Percentiles rank a stretch among this genome's conserved stretches.
phyloP scores from a whole-genome alignment of 2,113 vertebrate genomes.

The Acrocephalus arundinaceus region DNA sequence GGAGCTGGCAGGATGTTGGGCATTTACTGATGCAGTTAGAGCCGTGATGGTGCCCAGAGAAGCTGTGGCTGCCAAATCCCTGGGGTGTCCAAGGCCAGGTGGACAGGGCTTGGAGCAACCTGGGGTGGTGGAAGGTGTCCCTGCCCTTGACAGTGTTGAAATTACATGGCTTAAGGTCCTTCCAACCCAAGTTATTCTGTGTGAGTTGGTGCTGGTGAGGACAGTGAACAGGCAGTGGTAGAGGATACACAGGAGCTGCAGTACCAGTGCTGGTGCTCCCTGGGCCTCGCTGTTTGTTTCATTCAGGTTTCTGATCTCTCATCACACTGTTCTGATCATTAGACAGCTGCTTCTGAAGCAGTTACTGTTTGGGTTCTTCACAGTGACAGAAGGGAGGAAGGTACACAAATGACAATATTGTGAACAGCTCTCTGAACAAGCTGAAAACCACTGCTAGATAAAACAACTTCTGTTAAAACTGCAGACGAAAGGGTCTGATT shows the following conservation, averaged over 20 bases:
- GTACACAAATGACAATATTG: fast-evolving
- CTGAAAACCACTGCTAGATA: neutral
- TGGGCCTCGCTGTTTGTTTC: neutral
- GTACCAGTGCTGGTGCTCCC: neutral
- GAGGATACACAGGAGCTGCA: neutral
- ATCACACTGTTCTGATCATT: neutral
- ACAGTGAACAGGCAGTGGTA: neutral
- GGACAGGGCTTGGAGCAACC: neutral
- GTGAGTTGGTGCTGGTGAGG: neutral
- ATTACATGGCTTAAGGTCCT: neutral
- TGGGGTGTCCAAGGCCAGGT: neutral
- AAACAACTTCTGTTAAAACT: neutral
- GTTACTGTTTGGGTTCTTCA: neutral
- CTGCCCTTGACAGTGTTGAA: neutral
- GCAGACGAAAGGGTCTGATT: neutral
- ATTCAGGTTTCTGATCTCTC: neutral
- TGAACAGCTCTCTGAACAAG: neutral
- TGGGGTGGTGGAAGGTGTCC: neutral
- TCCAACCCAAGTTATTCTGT: fast-evolving
- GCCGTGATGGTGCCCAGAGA: fast-evolving
- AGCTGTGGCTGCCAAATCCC: neutral
- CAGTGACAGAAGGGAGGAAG: neutral
- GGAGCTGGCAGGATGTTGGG: neutral
- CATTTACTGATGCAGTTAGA: fast-evolving
- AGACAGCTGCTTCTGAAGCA: neutral